Conservation (phyloP, 1,140 invertebrate species). For the Psix sp. region DNA sequence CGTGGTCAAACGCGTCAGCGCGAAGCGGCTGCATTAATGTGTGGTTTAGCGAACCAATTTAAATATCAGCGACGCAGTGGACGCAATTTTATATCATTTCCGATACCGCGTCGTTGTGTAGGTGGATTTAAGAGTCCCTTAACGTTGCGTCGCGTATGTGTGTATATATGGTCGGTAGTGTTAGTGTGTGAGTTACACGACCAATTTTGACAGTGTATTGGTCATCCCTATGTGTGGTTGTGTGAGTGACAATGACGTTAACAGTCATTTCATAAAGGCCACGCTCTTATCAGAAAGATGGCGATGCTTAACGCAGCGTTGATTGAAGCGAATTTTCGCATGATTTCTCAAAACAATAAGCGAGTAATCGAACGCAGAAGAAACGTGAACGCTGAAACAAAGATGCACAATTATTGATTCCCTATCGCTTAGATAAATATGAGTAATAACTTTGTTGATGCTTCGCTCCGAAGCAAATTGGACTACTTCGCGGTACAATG, state of each 20-base stretch:
- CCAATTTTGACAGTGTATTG: conserved; percentile 48
- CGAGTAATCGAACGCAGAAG: neutral
- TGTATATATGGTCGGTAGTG: conserved; percentile 22
- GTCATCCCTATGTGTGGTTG: conserved; percentile 11
- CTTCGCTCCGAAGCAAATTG: conserved; percentile 10
- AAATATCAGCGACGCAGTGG: conserved; percentile 76
- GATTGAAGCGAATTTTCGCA: conserved; percentile 1
- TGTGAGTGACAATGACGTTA: conserved; percentile 37
- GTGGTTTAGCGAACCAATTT: conserved; percentile 78
- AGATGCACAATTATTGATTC: conserved; percentile 20
- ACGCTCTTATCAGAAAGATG: conserved; percentile 33
- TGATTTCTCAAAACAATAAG: neutral
- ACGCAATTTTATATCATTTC: conserved; percentile 78
- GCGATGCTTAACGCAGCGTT: conserved; percentile 8
- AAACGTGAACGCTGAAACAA: conserved; percentile 6
- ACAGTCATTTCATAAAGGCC: conserved; percentile 44
- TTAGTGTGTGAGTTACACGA: conserved; percentile 17
- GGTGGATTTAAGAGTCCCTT: conserved; percentile 72
- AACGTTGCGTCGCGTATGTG: conserved; percentile 47
- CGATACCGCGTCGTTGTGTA: conserved; percentile 73
- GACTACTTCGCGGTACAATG: conserved; percentile 2
- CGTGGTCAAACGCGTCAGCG: conserved; percentile 60
- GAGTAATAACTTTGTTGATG: conserved; percentile 32
- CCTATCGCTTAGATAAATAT: conserved; percentile 19
- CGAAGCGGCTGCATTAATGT: conserved; percentile 73